Conservation (phyloP, 2,888 invertebrate species). For the Lasioglossum zephyrum region DNA sequence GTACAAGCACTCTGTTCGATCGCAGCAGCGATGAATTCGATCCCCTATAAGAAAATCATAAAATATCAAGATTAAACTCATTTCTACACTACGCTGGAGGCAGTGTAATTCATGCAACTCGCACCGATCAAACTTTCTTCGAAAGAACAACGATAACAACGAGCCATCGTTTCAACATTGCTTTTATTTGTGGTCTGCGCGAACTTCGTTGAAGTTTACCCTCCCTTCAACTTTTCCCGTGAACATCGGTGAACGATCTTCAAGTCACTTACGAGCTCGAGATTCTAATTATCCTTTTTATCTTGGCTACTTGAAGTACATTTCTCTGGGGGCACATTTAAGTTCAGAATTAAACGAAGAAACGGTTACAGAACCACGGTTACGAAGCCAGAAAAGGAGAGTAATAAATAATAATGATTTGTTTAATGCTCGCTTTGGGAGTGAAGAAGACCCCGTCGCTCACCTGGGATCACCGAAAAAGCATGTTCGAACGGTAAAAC, state of each 20-base stretch:
- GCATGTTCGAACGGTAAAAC: constrained; percentile 26
- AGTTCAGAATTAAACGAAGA: neutral
- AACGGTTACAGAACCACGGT: neutral
- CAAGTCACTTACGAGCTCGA: neutral
- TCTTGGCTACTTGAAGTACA: neutral
- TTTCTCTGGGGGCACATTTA: neutral
- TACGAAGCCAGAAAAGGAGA: neutral
- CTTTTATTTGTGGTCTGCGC: constrained; percentile 12
- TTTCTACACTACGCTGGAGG: neutral
- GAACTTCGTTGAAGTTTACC: constrained; percentile 32
- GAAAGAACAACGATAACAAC: constrained; percentile 32
- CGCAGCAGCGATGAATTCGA: neutral
- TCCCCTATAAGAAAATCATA: constrained; percentile 11
- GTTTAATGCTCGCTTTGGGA: neutral
- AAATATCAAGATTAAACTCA: constrained; percentile 40
- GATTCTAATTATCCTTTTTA: constrained; percentile 51
- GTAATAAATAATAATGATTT: neutral
- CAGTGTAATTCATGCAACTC: constrained; percentile 44
- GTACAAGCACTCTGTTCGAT: neutral
- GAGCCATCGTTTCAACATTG: constrained; percentile 4
- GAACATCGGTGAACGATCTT: neutral
- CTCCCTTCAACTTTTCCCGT: neutral
- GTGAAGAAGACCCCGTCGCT: neutral
- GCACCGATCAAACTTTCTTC: constrained; percentile 38
- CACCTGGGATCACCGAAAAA: neutral